Conservation (phyloP, 2,888 invertebrate genomes). For the Apeira syringaria region DNA sequence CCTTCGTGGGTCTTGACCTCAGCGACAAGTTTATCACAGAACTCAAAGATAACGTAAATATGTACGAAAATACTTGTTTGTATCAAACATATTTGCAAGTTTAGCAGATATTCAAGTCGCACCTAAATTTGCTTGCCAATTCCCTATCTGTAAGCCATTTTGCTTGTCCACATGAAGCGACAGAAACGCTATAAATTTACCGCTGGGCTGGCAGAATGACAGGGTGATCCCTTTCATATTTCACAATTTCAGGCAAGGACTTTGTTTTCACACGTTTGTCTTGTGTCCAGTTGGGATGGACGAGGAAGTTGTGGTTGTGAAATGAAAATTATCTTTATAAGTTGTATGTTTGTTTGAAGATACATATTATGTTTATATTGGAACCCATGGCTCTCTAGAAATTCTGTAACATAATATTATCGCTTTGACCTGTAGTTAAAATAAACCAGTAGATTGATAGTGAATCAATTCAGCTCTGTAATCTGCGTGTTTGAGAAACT, state of each 20-base stretch:
- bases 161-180: constrained; percentile 30
- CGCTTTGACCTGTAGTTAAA: too few relatives aligned
- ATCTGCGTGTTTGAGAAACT: too few relatives aligned
- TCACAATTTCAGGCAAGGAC: constrained; percentile 54
- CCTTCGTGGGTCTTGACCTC: too few relatives aligned
- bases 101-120: constrained; percentile 15
- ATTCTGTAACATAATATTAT: too few relatives aligned
- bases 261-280: constrained; percentile 47
- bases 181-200: constrained; percentile 57
- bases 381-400: too few relatives aligned
- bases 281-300: constrained; percentile 17
- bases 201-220: constrained; percentile 56
- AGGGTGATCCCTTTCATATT: constrained; percentile 65
- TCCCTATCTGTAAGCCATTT: constrained; percentile 29
- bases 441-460: too few relatives aligned
- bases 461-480: too few relatives aligned
- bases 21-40: not conserved
- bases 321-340: not conserved
- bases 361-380: too few relatives aligned
- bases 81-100: constrained; percentile 2
- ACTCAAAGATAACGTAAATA: not conserved
- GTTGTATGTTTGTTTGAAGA: not conserved
- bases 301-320: not conserved
- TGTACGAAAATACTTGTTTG: constrained; percentile 12
- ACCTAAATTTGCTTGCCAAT: constrained; percentile 28